These are phyloP conservation scores for Tribolium castaneum DNA, from an alignment of 1,140 invertebrate genomes.

Conservation along the genomic window DNA sequence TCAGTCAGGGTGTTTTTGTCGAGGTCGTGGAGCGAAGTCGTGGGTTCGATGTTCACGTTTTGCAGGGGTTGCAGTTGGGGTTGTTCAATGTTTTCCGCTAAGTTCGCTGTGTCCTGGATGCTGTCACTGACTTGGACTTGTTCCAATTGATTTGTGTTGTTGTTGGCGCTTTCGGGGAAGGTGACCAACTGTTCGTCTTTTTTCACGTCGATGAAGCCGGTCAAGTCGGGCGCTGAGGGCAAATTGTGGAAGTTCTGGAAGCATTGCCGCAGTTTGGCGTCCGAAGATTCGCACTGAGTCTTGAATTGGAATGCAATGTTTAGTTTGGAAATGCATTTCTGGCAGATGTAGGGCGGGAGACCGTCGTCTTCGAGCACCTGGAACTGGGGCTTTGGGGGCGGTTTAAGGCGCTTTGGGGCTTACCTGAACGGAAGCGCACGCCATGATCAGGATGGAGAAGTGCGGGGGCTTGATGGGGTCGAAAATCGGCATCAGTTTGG, in stretches of 20 bases:
- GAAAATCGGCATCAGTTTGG: conserved; percentile 73
- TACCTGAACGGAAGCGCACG: conserved; percentile 73
- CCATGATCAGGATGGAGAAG: conserved; percentile 72
- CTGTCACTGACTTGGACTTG: conserved; percentile 29
- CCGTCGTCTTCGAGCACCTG: conserved; percentile 73
- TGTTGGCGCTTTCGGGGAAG: neutral
- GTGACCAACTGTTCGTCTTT: conserved; percentile 35
- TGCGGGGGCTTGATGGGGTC: conserved; percentile 68
- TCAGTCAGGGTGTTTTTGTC: conserved; percentile 49
- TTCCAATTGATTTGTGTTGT: conserved; percentile 37
- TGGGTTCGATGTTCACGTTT: conserved; percentile 45
- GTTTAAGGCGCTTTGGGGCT: conserved; percentile 21
- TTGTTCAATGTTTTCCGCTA: conserved; percentile 26
- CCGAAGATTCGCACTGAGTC: conserved; percentile 73
- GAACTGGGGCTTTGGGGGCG: conserved; percentile 7
- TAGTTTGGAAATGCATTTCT: conserved; percentile 73
- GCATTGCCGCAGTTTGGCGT: conserved; percentile 71
- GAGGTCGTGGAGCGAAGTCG: conserved; percentile 32
- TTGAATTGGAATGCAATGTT: conserved; percentile 76
- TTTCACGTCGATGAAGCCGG: conserved; percentile 51
- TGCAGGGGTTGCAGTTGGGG: conserved; percentile 30
- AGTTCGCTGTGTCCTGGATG: conserved; percentile 17
- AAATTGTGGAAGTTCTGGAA: conserved; percentile 63
- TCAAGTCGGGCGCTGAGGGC: conserved; percentile 48
- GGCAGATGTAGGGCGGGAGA: conserved; percentile 73